Evolutionary conservation across 92 coral and sea anemone species (phyloP), one percentile per base, ranked within the genome.

Genomic region (Porites lobata): DNA sequence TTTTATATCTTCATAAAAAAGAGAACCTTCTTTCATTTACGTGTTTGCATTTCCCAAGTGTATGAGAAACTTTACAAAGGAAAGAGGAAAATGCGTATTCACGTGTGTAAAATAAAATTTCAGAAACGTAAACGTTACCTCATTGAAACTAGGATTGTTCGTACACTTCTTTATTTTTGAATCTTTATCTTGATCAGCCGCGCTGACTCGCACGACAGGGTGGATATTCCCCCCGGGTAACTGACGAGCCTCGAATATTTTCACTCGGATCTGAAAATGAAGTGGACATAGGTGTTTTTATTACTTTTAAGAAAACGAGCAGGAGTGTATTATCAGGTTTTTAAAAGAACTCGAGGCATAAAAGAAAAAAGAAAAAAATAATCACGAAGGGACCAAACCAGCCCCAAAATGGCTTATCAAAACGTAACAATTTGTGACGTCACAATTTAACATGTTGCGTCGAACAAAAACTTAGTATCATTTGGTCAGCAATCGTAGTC

Each of bases 201-300:
- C 96, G 21, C 90, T 91, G 7, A 96, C 95, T 80, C 94, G 87
- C 21, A 96, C 98, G 74, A 90, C 86, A 17, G 99, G 99, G 79
- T 94, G 93, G 11, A 94, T 93, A 61, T 93, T 96, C 2, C 89
- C 88, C 13, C 99, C 99, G 1, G 95, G 69, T 68, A 96, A 76
- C 80, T 96, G 99, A 50, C 99, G 98, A 4, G 93, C 98, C 70
- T 96, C 93, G 47, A 95, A 85, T 26, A 96, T 89, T 69, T 94
- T 92, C 14, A 96, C 69, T 47, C 99, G 99, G 67, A 96, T 87
- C 99, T 96, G 77, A 13, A 38, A 84, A 64, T 8, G 50, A 61
- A 56, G 13, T 10, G 4, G 1, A 52, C 47, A 47, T 8, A 9
- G 10, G 0, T 20, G 21, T 8, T 20, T 65, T 29, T 19, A 66